A percentile compares a stretch with the other conserved stretches of the same genome.
Evolutionary conservation across 2,797 vertebrate genomes (phyloP).

Genomic region (Remorina albescens): DNA sequence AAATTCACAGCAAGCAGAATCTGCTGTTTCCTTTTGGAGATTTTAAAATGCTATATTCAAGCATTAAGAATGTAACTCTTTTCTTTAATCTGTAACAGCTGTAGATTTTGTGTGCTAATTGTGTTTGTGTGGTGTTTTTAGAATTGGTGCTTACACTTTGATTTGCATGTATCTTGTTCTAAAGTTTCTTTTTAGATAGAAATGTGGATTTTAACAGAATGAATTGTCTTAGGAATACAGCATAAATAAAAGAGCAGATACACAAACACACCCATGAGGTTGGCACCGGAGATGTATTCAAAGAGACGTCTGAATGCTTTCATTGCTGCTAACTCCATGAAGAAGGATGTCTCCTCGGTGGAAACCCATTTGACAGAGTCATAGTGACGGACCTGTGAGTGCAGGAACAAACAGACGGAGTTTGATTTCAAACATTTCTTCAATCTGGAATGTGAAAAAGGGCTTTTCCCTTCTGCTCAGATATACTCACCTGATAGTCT

Average conservation of each 20-base stretch:
- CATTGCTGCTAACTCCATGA: conserved; percentile 61
- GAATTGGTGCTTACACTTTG: neutral
- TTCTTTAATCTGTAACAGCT: neutral
- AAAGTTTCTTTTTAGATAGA: neutral
- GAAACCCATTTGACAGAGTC: conserved; percentile 77
- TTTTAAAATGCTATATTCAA: neutral
- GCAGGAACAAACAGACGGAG: conserved; percentile 3
- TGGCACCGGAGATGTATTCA: conserved; percentile 79
- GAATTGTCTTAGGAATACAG: neutral
- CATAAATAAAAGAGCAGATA: neutral
- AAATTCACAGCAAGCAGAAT: neutral
- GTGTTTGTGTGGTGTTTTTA: no score
- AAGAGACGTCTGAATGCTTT: conserved; percentile 74
- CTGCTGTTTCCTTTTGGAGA: neutral
- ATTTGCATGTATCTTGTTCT: neutral
- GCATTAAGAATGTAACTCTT: neutral
- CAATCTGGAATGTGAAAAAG: neutral
- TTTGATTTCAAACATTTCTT: neutral
- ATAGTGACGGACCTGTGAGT: conserved; percentile 81
- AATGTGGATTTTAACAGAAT: neutral
- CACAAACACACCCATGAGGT: conserved; percentile 60
- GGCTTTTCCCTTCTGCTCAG: neutral
- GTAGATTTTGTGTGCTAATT: neutral
- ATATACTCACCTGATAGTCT: conserved; percentile 75
- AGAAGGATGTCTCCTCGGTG: conserved; percentile 40